phyloP scores from a whole-genome alignment of 2,113 vertebrate genomes.

The Sus scrofa region DNA sequence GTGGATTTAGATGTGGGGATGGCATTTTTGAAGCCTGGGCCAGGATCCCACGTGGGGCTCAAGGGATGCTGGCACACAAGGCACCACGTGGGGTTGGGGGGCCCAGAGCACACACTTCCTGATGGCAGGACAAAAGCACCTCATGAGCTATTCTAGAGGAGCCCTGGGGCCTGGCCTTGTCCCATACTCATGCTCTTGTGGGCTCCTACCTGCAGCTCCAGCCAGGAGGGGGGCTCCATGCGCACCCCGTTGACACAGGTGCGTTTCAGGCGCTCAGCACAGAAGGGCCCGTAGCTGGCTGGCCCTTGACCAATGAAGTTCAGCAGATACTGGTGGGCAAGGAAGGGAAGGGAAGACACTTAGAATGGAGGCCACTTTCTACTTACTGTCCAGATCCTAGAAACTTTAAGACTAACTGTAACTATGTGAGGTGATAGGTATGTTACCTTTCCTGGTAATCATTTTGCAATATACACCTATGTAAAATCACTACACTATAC shows the following conservation, averaged over 20 bases:
- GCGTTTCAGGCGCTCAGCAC: constrained; percentile 92
- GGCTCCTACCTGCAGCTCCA: constrained; percentile 94
- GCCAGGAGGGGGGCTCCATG: constrained; percentile 94
- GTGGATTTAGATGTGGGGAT: not conserved
- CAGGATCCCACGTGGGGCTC: too few relatives aligned
- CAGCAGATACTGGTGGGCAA: constrained; percentile 91
- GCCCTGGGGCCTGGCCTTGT: not conserved
- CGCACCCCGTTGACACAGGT: constrained; percentile 93
- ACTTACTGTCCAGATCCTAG: not conserved
- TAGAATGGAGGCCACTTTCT: not conserved
- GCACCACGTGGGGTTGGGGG: not conserved
- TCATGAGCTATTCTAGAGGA: not conserved
- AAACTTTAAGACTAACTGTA: not conserved
- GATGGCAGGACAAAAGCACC: not conserved
- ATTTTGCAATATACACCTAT: not conserved
- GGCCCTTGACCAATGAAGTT: constrained; percentile 95
- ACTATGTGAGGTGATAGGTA: not conserved
- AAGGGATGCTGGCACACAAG: not conserved
- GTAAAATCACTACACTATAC: not conserved
- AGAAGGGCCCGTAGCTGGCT: constrained; percentile 90
- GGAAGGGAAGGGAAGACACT: not conserved
- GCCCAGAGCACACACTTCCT: not conserved
- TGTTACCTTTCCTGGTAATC: not conserved
- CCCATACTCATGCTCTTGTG: accelerated
- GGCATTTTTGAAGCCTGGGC: not conserved